Evolutionary conservation across 2,113 vertebrate genomes (phyloP).

Genomic region (Malurus melanocephalus): DNA sequence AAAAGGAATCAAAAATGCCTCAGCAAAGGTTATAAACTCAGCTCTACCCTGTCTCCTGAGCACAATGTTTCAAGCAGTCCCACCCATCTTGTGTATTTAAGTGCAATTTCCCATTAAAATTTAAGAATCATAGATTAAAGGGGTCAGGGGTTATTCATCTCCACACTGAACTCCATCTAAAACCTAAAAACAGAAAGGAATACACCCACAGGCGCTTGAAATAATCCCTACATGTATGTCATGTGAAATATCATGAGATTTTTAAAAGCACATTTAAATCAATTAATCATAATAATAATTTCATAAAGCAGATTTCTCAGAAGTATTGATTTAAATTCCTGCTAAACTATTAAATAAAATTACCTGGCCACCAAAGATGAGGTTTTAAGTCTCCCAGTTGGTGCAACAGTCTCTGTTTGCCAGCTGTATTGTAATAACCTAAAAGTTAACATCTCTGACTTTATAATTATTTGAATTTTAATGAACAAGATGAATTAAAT

Average conservation of each 20-base stretch:
- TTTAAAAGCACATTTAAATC: conserved; percentile 32
- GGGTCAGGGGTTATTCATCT: not conserved
- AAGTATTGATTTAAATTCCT: conserved; percentile 29
- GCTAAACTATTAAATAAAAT: conserved; percentile 36
- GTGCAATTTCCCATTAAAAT: not conserved
- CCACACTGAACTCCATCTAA: not conserved
- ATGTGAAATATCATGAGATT: conserved; percentile 14
- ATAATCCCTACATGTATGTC: not conserved
- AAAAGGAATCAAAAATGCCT: not conserved
- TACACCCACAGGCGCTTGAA: not conserved
- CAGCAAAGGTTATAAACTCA: not conserved
- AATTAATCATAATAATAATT: conserved; percentile 36
- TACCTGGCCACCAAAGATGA: conserved; percentile 56
- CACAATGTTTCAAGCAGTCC: not conserved
- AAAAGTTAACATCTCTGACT: conserved; percentile 60
- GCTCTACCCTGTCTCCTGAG: not conserved
- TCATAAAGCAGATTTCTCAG: conserved; percentile 33
- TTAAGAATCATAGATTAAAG: not conserved
- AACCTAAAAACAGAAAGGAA: not conserved
- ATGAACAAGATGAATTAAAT: conserved; percentile 61
- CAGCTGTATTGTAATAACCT: conserved; percentile 19
- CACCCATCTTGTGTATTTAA: not conserved
- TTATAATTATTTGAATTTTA: conserved; percentile 63
- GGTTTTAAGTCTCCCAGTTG: conserved; percentile 47
- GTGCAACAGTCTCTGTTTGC: conserved; percentile 40